phyloP scores from a whole-genome alignment of 1,140 invertebrate species.

The Sinonovacula constricta region DNA sequence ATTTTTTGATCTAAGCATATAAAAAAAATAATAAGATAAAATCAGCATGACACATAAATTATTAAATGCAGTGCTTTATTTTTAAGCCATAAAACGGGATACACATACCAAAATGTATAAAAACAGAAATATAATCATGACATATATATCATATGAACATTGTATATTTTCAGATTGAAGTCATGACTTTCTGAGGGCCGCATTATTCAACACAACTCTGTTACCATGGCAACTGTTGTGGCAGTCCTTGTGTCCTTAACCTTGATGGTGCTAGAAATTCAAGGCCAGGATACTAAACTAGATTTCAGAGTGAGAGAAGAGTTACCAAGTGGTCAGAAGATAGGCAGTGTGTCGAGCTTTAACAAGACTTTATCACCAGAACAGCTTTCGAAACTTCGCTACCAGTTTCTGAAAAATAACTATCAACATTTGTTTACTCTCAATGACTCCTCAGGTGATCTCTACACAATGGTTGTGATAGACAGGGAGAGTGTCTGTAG shows the following conservation, averaged over 20 bases:
- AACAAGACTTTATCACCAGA: neutral
- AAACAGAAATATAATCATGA: too few species aligned
- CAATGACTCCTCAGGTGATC: constrained; percentile 27
- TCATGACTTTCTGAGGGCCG: constrained; percentile 16
- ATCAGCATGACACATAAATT: neutral
- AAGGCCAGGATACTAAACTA: constrained; percentile 16
- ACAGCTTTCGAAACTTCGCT: neutral
- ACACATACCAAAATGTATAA: too few species aligned
- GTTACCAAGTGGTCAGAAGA: neutral
- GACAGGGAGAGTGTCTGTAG: constrained; percentile 66
- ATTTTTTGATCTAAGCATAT: neutral
- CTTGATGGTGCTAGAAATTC: constrained; percentile 11
- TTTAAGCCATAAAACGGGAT: too few species aligned
- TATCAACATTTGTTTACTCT: constrained; percentile 17
- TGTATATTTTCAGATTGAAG: constrained; percentile 15
- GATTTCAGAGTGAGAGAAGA: constrained; percentile 30
- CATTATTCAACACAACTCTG: neutral
- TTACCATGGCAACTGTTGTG: constrained; percentile 32
- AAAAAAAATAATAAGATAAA: neutral
- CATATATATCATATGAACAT: neutral
- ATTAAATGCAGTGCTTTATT: neutral
- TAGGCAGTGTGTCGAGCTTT: constrained; percentile 22
- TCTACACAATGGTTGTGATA: constrained; percentile 54
- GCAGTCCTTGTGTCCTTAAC: neutral
- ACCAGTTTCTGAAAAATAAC: constrained; percentile 5